Conservation (phyloP, 2,113 vertebrate species). For the Oceanites oceanicus region DNA sequence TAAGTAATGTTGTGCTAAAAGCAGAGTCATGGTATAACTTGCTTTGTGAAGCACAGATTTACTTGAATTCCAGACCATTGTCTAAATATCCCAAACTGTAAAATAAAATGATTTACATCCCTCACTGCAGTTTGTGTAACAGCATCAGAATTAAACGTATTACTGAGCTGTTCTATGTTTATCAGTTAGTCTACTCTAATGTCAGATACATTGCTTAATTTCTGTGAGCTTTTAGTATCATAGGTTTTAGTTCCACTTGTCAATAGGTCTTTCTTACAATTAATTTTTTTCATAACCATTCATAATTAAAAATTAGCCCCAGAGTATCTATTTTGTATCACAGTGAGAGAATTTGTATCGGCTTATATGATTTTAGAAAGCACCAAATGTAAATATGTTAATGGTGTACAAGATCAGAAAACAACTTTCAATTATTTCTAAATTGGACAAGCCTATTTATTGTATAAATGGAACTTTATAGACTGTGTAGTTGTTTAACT, state of each 20-base stretch:
- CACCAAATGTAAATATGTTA: background rate
- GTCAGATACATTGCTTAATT: background rate
- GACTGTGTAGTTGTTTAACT: background rate
- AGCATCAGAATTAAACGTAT: background rate
- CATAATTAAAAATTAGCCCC: background rate
- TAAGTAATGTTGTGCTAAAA: background rate
- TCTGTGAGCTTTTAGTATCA: background rate
- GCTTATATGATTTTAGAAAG: background rate
- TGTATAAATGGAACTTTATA: slow-evolving; percentile 4
- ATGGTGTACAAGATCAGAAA: background rate
- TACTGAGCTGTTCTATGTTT: background rate
- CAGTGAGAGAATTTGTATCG: background rate
- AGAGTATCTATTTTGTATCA: background rate
- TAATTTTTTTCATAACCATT: background rate
- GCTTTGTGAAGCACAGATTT: background rate
- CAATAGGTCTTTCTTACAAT: background rate
- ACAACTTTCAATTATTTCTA: background rate
- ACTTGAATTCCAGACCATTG: background rate
- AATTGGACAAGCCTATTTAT: background rate
- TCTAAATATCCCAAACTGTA: background rate
- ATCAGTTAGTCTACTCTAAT: background rate
- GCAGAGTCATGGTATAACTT: background rate
- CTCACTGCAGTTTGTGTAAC: background rate
- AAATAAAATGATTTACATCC: background rate
- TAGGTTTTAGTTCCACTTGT: background rate